These are phyloP conservation scores for Coreoperca whiteheadi DNA, from an alignment of 2,113 vertebrate genomes.

Conservation along the genomic window DNA sequence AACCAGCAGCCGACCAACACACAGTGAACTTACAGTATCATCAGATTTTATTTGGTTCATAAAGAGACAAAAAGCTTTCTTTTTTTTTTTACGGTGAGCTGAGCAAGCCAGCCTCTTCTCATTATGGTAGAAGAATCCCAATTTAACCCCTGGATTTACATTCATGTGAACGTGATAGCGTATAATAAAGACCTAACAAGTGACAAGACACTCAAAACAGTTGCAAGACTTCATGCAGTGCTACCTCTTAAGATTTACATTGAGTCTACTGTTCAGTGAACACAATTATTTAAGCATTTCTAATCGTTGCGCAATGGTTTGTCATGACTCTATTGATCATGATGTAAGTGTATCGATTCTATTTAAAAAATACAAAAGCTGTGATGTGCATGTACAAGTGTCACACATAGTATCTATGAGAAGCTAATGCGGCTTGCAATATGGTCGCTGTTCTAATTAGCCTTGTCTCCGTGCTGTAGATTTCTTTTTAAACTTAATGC, in stretches of 20 bases:
- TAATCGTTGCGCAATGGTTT: constrained; percentile 37
- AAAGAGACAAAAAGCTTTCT: constrained; percentile 61
- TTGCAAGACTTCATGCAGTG: constrained; percentile 79
- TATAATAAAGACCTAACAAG: constrained; percentile 61
- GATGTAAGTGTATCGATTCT: constrained; percentile 40
- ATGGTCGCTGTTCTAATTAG: constrained; percentile 29
- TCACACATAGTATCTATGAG: constrained; percentile 33
- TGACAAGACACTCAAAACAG: constrained; percentile 67
- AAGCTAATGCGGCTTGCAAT: constrained; percentile 35
- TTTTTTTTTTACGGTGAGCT: constrained; percentile 4
- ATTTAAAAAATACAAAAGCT: constrained; percentile 57
- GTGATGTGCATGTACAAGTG: constrained; percentile 62
- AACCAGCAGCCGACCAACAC: constrained; percentile 67
- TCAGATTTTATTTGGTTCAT: constrained; percentile 78
- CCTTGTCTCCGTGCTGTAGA: constrained; percentile 37
- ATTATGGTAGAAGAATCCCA: constrained; percentile 58
- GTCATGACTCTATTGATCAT: constrained; percentile 32
- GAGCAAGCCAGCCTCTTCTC: constrained; percentile 38
- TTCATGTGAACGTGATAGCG: constrained; percentile 72
- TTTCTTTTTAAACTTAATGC: constrained; percentile 41
- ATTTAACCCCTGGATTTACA: constrained; percentile 79
- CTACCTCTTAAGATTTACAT: constrained; percentile 76
- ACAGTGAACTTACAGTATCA: constrained; percentile 65
- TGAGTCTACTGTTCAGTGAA: constrained; percentile 58
- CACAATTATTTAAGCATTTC: constrained; percentile 42